Base-by-base conservation (phyloP, 2,888 invertebrate genomes). In the Ctenicera cuprea region DNA sequence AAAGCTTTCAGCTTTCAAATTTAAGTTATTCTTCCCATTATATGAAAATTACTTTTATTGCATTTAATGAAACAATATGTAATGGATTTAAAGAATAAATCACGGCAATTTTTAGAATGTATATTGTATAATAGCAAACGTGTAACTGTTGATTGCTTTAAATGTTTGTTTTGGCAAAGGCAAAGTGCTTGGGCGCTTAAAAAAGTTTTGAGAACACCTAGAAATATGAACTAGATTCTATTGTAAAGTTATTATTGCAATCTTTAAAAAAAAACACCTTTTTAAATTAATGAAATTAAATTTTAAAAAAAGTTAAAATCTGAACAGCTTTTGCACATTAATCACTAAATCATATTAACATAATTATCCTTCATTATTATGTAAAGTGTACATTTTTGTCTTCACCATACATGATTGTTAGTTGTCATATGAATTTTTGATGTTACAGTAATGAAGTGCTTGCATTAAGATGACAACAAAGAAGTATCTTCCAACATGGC, bases 401-500 rank as follows among this genome's bases (percentile, higher is more conserved):
- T 18, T 48, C 9, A 14, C 8, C 3, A 48, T 48, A 11, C 1
- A 9, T 16, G 18, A 20, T 48, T 5, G 8, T 18, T 45, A 61
- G 38, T 66, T 65, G 65, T 62, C 65, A 69, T 69, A 69, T 73
- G 73, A 73, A 73, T 69, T 65, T 69, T 73, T 73, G 69, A 73
- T 68, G 59, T 73, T 48, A 18, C 48, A 73, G 68, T 73, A 63
- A 68, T 68, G 68, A 67, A 57, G 54, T 67, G 33, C 64, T 48
- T 4, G 48, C 63, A 71, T 67, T 62, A 66, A 71, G 66, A 66
- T 65, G 75, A 71, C 73, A 68, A 70, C 67, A 77, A 73, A 75
- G 73, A 72, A 73, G 71, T 33, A 66, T 54, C 52, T 64, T 67
- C 54, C 82, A 85, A 84, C 78, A 85, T 85, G 85, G 85, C 85